Percentiles rank a stretch among this genome's conserved stretches.
These are phyloP conservation scores for Cladopsammia gracilis DNA, from an alignment of 64 coral and sea anemone species.

Conservation along the genomic window DNA sequence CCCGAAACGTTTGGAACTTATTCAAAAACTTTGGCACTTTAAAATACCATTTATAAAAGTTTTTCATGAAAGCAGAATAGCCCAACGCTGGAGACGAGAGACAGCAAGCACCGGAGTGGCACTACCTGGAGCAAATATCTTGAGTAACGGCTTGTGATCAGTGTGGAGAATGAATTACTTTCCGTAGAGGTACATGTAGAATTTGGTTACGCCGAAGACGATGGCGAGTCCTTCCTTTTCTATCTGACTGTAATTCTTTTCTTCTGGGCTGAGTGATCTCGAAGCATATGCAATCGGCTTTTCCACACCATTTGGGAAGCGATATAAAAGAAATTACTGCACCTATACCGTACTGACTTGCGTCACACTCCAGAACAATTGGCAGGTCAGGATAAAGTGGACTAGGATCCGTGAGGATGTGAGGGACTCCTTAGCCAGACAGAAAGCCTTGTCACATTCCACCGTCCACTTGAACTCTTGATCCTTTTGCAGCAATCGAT, in stretches of 20 bases:
- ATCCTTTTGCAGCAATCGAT: constrained; percentile 2
- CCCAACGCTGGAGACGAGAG: constrained; percentile 50
- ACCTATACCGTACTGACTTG: constrained; percentile 1
- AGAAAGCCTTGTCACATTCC: background rate
- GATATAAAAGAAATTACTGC: background rate
- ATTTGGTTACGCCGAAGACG: constrained; percentile 60
- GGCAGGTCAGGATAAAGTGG: background rate
- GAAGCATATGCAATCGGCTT: constrained; percentile 61
- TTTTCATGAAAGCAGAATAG: no score
- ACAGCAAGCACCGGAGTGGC: constrained; percentile 32
- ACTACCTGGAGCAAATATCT: constrained; percentile 40
- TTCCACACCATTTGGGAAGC: constrained; percentile 8
- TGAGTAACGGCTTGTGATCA: background rate
- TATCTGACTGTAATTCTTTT: constrained; percentile 61
- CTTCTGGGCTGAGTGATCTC: constrained; percentile 30
- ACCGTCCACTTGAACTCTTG: background rate
- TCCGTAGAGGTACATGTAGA: constrained; percentile 62
- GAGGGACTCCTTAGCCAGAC: background rate
- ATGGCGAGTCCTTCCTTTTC: constrained; percentile 67
- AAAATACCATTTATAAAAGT: no score
- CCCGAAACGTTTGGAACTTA: no score
- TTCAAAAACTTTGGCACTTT: no score
- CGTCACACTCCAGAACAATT: constrained; percentile 5
- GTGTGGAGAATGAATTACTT: constrained; percentile 19
- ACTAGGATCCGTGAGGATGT: background rate